A percentile compares a stretch with the other conserved stretches of the same genome.
phyloP scores from a whole-genome alignment of 2,888 invertebrate species.

The Branchellion lobata region DNA sequence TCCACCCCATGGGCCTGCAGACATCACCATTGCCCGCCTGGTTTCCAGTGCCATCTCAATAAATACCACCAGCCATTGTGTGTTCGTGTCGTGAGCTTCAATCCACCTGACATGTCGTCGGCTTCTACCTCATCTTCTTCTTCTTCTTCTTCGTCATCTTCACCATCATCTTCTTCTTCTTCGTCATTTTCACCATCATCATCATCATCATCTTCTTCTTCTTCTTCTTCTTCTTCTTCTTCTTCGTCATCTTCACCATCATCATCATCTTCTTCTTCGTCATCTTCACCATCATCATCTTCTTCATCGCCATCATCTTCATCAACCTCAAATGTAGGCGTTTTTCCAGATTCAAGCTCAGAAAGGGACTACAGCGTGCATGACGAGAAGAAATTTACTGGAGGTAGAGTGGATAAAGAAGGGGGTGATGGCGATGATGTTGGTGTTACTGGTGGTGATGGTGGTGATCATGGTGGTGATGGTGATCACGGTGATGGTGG shows the following conservation, averaged over 20 bases:
- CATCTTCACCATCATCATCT: slow-evolving; percentile 7
- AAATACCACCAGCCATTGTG: not conserved
- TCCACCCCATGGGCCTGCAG: not conserved
- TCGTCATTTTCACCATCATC: not conserved
- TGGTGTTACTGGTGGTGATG: too few relatives aligned
- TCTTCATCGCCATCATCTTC: slow-evolving; percentile 18
- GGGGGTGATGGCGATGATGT: too few relatives aligned
- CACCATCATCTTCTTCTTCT: not conserved
- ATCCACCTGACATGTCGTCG: not conserved
- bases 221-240: not conserved
- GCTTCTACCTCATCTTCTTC: not conserved
- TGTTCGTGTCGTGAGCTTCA: not conserved
- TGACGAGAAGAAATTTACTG: too few relatives aligned
- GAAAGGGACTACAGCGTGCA: not conserved
- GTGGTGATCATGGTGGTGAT: too few relatives aligned
- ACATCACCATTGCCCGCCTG: not conserved
- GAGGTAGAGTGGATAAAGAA: too few relatives aligned
- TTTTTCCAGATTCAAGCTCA: not conserved
- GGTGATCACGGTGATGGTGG: too few relatives aligned
- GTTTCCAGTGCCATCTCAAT: not conserved
- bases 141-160: not conserved
- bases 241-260: slow-evolving; percentile 20
- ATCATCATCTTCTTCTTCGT: not conserved
- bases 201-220: slow-evolving; percentile 16
- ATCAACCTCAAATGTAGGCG: not conserved